phyloP scores from a whole-genome alignment of 2,888 invertebrate genomes.

The Brenthis hecate region DNA sequence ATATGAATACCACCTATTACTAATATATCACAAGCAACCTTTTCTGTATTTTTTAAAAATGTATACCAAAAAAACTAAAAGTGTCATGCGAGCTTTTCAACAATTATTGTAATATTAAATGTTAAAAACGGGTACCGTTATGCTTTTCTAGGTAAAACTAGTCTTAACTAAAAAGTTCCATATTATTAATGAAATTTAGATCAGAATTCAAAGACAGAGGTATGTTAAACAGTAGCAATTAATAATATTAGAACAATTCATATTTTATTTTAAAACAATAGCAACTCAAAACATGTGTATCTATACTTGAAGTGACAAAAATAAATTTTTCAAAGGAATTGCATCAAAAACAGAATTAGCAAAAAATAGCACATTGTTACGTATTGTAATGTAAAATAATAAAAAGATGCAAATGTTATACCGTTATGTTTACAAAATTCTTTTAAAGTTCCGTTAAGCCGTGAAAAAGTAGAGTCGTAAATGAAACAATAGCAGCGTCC shows the following conservation, averaged over 20 bases:
- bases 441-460: constrained; percentile 64
- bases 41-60: too few species aligned
- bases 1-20: too few species aligned
- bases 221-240: constrained; percentile 34
- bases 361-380: constrained; percentile 49
- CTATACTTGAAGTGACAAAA: constrained; percentile 39
- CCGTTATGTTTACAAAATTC: constrained; percentile 76
- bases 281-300: constrained; percentile 40
- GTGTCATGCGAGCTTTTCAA: too few species aligned
- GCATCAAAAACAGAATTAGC: constrained; percentile 27
- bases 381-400: constrained; percentile 66
- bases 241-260: constrained; percentile 39
- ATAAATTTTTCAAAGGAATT: constrained; percentile 38
- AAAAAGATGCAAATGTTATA: constrained; percentile 66
- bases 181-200: not conserved
- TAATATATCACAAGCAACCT: too few species aligned
- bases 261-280: constrained; percentile 39
- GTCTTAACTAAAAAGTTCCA: not conserved
- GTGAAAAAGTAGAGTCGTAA: constrained; percentile 56
- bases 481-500: constrained; percentile 51
- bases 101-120: too few species aligned
- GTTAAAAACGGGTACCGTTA: not conserved
- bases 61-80: too few species aligned
- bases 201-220: not conserved
- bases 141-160: too few species aligned